phyloP scores from a whole-genome alignment of 2,797 vertebrate species.

The Acestrorhynchus altus region DNA sequence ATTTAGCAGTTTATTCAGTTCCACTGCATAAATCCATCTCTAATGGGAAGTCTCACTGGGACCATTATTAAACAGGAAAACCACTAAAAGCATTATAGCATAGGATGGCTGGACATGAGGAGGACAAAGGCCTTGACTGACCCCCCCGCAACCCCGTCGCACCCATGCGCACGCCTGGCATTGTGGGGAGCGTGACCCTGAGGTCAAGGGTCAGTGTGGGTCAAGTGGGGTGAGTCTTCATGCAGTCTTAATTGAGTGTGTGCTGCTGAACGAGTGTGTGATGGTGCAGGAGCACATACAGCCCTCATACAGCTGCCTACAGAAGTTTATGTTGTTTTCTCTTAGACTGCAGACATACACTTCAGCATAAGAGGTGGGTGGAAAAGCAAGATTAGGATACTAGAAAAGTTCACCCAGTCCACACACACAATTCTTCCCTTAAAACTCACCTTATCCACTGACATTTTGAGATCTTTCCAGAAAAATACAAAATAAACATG shows the following conservation, averaged over 20 bases:
- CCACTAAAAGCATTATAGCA: constrained; percentile 74
- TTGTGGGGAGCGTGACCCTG: constrained; percentile 55
- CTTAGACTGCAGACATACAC: not conserved
- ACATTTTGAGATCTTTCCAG: too few species aligned
- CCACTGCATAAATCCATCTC: constrained; percentile 61
- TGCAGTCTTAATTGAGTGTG: constrained; percentile 65
- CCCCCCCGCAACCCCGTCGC: constrained; percentile 52
- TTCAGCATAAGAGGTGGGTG: not conserved
- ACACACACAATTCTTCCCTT: too few species aligned
- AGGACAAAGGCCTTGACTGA: constrained; percentile 70
- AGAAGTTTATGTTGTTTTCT: constrained; percentile 10
- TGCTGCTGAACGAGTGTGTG: constrained; percentile 64
- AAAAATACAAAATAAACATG: too few species aligned
- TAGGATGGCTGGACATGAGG: constrained; percentile 71
- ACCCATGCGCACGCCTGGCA: constrained; percentile 49
- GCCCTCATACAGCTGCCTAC: constrained; percentile 24
- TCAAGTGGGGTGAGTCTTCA: constrained; percentile 64
- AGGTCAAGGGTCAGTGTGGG: constrained; percentile 59
- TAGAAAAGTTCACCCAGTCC: too few species aligned
- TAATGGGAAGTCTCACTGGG: constrained; percentile 73
- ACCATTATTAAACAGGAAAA: constrained; percentile 71
- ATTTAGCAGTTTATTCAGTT: constrained; percentile 50
- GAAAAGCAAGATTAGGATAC: not conserved
- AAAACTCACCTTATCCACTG: too few species aligned
- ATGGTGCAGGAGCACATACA: constrained; percentile 56